A percentile compares a stretch with the other conserved stretches of the same genome.
phyloP scores from a whole-genome alignment of 2,888 invertebrate species.

The Trichogramma dendrolimi region DNA sequence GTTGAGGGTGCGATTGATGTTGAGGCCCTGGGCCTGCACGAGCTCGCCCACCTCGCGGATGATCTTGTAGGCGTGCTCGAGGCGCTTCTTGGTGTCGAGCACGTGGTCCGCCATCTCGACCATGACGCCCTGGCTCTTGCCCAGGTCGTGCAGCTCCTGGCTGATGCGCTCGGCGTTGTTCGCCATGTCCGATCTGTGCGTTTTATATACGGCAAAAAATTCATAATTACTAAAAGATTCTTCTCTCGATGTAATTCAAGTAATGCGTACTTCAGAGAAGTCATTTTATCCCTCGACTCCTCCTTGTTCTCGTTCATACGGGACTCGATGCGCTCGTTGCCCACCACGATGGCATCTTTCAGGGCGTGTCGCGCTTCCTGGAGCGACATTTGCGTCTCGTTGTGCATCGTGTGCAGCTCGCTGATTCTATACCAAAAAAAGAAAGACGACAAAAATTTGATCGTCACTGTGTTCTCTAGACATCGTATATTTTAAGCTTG shows the following conservation, averaged over 20 bases:
- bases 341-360: constrained; percentile 45
- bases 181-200: constrained; percentile 40
- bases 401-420: constrained; percentile 59
- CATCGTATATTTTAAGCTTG: too few species aligned
- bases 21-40: constrained; percentile 62
- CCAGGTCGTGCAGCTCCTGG: constrained; percentile 55
- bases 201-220: not conserved
- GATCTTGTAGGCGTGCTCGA: constrained; percentile 81
- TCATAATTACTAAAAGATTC: not conserved
- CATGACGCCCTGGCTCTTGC: constrained; percentile 73
- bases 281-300: constrained; percentile 58
- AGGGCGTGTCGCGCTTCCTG: constrained; percentile 57
- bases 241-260: not conserved
- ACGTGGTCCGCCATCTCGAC: constrained; percentile 81
- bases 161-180: constrained; percentile 42
- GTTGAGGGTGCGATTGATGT: constrained; percentile 64
- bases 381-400: constrained; percentile 61
- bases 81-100: constrained; percentile 74
- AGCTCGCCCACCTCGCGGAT: constrained; percentile 70
- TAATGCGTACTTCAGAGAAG: constrained; percentile 15
- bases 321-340: constrained; percentile 52
- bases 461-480: too few species aligned
- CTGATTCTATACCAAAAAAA: constrained; percentile 35
- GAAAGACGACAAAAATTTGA: constrained; percentile 24
- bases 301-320: constrained; percentile 58